These are phyloP conservation scores for Rhynchopsitta pachyrhyncha DNA, from an alignment of 2,113 vertebrate genomes.

Conservation along the genomic window DNA sequence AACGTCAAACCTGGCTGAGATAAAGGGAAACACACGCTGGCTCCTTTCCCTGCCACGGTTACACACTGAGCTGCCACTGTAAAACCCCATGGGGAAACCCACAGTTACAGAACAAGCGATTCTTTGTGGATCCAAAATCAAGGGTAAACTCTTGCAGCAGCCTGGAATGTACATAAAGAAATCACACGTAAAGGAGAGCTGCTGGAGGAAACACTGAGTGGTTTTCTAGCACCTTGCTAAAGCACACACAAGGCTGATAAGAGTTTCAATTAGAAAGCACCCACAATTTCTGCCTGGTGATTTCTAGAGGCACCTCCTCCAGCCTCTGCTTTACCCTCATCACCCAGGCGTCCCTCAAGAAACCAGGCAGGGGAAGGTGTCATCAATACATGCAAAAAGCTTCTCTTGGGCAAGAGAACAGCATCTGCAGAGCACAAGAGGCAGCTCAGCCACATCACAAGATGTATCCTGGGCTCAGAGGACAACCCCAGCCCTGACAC, in stretches of 20 bases:
- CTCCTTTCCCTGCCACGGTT: not conserved
- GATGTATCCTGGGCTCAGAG: not conserved
- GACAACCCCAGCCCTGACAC: not conserved
- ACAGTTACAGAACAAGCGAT: not conserved
- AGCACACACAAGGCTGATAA: not conserved
- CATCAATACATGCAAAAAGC: not conserved
- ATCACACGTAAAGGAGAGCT: not conserved
- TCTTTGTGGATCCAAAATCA: not conserved
- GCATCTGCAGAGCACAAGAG: not conserved
- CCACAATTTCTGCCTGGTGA: not conserved
- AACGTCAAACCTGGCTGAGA: not conserved
- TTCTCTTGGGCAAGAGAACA: not conserved
- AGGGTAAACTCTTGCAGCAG: not conserved
- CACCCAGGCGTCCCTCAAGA: not conserved
- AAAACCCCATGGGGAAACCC: conserved; percentile 30
- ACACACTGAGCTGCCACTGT: not conserved
- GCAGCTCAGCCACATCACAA: not conserved
- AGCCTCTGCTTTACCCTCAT: not conserved
- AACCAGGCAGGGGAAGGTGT: not conserved
- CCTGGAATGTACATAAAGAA: not conserved
- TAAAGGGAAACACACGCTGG: not conserved
- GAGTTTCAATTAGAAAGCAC: not conserved
- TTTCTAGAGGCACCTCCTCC: not conserved
- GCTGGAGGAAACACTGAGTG: not conserved
- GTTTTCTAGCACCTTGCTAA: not conserved